Evolutionary conservation across 1,140 invertebrate species (phyloP).

Genomic region (Leptinotarsa defecta): DNA sequence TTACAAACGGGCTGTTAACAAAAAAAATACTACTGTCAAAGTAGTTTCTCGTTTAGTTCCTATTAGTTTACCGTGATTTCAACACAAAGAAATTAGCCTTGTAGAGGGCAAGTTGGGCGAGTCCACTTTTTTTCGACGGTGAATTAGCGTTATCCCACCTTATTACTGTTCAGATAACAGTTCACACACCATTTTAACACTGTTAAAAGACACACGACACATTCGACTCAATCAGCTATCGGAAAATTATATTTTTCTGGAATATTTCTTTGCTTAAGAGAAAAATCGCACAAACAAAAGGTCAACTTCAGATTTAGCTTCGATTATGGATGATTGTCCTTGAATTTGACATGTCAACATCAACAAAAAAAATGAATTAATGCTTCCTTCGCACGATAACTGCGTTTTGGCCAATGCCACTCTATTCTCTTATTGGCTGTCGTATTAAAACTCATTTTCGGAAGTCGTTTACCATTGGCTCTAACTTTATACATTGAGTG

Average conservation of each 20-base stretch:
- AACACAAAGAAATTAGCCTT: constrained; percentile 30
- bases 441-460: no score
- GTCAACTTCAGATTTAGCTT: not conserved
- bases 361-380: not conserved
- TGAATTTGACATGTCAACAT: not conserved
- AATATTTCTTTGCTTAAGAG: not conserved
- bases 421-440: no score
- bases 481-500: no score
- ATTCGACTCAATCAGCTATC: no score
- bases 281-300: not conserved
- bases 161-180: constrained; percentile 52
- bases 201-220: constrained; percentile 14
- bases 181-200: constrained; percentile 45
- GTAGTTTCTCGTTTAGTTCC: constrained; percentile 26
- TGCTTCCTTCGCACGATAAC: no score
- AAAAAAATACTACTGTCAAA: constrained; percentile 36
- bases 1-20: constrained; percentile 47
- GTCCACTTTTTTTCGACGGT: constrained; percentile 44
- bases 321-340: not conserved
- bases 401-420: no score
- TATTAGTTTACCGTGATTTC: constrained; percentile 18
- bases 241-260: not conserved
- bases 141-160: constrained; percentile 29
- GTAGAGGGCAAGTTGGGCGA: constrained; percentile 40
- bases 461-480: no score